Percentiles rank a stretch among this genome's conserved stretches.
phyloP scores from a whole-genome alignment of 2,888 invertebrate species.

The Tipula helvola region DNA sequence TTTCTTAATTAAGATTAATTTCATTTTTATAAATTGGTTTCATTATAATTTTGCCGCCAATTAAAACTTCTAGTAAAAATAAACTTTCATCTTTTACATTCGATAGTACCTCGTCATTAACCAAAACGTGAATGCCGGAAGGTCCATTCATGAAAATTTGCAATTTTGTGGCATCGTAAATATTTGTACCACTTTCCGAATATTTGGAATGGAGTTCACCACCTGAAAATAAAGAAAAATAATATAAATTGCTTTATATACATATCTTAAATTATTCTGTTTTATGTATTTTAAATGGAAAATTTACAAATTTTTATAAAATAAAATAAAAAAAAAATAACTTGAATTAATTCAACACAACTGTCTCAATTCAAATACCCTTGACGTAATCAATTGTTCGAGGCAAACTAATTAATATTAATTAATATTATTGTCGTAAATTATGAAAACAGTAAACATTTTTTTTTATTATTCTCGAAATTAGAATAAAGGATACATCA shows the following conservation, averaged over 20 bases:
- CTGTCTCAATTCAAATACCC: background rate
- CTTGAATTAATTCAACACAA: too few species aligned
- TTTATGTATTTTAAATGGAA: too few species aligned
- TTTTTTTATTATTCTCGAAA: background rate
- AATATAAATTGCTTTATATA: too few species aligned
- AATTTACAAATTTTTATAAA: too few species aligned
- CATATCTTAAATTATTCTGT: background rate
- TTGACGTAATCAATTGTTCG: background rate
- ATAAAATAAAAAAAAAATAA: too few species aligned
- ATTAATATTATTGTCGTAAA: background rate
- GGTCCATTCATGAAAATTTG: slow-evolving; percentile 71
- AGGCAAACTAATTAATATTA: background rate
- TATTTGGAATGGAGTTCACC: slow-evolving; percentile 31
- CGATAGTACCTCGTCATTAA: slow-evolving; percentile 74
- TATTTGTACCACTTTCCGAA: slow-evolving; percentile 35
- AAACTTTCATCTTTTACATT: slow-evolving; percentile 70
- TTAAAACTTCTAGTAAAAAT: slow-evolving; percentile 47
- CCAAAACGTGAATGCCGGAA: slow-evolving; percentile 66
- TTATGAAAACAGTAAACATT: background rate
- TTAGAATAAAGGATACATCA: too few species aligned
- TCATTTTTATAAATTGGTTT: slow-evolving; percentile 36
- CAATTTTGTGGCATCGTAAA: slow-evolving; percentile 39
- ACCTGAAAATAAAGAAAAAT: slow-evolving; percentile 18
- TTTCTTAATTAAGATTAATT: slow-evolving; percentile 9
- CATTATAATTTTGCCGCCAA: slow-evolving; percentile 37